These are phyloP conservation scores for Patagioenas fasciata DNA, from an alignment of 2,113 vertebrate genomes.

Conservation along the genomic window DNA sequence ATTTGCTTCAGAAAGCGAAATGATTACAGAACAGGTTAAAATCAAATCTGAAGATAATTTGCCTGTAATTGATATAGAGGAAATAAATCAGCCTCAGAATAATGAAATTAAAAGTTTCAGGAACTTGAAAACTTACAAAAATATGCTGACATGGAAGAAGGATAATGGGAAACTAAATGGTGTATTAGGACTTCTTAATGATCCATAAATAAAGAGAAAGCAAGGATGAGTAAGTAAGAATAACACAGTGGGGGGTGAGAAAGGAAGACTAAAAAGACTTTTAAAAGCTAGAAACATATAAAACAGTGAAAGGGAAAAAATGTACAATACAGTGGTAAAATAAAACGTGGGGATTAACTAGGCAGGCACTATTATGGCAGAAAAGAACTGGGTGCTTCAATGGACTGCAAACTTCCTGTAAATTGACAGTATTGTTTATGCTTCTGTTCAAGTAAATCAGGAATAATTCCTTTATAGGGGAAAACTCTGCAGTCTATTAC, in stretches of 20 bases:
- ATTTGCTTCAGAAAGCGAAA: neutral
- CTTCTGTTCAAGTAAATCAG: neutral
- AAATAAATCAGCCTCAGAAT: neutral
- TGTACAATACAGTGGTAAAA: neutral
- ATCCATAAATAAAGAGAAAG: neutral
- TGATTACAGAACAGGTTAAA: neutral
- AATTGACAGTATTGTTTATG: constrained; percentile 8
- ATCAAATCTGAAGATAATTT: neutral
- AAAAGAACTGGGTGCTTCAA: neutral
- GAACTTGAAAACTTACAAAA: neutral
- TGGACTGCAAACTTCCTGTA: neutral
- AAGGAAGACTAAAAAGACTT: neutral
- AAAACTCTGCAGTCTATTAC: constrained; percentile 13
- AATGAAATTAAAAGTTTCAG: neutral
- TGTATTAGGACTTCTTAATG: neutral
- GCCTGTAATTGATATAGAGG: neutral
- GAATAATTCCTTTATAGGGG: neutral
- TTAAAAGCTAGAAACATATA: neutral
- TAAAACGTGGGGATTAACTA: neutral
- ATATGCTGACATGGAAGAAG: neutral
- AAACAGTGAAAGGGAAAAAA: neutral
- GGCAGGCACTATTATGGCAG: neutral
- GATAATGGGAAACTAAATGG: neutral
- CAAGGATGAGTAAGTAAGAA: neutral
- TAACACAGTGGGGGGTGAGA: neutral